Base-by-base conservation (phyloP, 2,113 vertebrate genomes). In the Pyrgilauda ruficollis region DNA sequence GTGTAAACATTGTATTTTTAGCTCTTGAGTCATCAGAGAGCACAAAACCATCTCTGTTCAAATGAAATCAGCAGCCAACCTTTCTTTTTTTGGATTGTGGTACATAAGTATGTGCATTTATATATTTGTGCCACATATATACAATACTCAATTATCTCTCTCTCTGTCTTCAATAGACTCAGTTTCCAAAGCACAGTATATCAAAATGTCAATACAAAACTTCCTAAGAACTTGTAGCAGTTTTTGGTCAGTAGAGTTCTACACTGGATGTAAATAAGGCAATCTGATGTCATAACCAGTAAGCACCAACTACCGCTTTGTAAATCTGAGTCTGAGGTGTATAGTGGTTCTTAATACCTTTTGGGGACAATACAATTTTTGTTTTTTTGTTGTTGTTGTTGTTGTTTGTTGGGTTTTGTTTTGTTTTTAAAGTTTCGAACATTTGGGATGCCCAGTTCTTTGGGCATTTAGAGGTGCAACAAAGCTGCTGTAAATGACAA, bases 61-160 rank as follows among this genome's bases (percentile, higher is more conserved):
- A 87, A 75, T 31, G 10, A 89, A 90, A 76, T 20, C 49, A 91
- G n/a, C 41, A 49, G 13, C 22, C 43, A 3, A 21, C 24, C 49
- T 85, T 69, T 72, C 22, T 66, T 70, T 33, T 43, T 62, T 73
- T 68, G 14, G 62, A 47, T 18, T 12, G 5, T 39, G 49, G 21
- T 55, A 68, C 4, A 1, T 15, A 13, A 11, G 10, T 5, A 14
- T 31, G 15, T 73, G 9, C 2, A 0, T 20, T 6, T 28, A 13
- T n/a, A 4, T 63, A 39, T 56, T 50, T 52, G 37, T 37, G 61
- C 28, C 2, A 1, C 26, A 10, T 13, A 17, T 43, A 55, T 75
- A 50, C 63, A 87, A 79, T 44, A 50, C 6, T 28, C 22, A 18
- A 8, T 18, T 46, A 26, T 24, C 14, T 27, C 53, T n/a, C 11